Evolutionary conservation across 2,113 vertebrate genomes (phyloP).

Genomic region (mouse (Mus musculus)): DNA sequence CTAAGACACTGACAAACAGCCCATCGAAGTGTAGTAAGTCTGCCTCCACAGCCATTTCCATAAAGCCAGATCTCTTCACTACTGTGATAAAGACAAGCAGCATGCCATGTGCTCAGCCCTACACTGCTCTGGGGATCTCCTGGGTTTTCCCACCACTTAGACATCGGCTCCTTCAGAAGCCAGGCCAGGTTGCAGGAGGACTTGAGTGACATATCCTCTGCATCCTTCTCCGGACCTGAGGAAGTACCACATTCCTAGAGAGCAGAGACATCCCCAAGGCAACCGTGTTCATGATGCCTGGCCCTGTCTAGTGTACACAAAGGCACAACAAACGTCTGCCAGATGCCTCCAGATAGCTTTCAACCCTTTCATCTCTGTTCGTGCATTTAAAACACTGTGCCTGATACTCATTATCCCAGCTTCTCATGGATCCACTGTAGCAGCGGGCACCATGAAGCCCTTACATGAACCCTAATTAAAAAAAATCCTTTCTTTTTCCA

Average conservation of each 20-base stretch:
- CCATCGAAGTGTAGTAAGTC: background rate
- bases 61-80: background rate
- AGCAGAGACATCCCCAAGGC: background rate
- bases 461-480: constrained; percentile 3
- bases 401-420: constrained; percentile 7
- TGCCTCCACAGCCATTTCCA: background rate
- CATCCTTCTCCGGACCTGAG: background rate
- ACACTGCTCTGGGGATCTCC: background rate
- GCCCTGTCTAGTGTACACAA: constrained; percentile 2
- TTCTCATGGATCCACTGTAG: background rate
- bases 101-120: background rate
- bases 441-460: background rate
- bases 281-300: background rate
- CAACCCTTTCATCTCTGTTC: constrained; percentile 19
- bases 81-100: background rate
- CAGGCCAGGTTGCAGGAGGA: background rate
- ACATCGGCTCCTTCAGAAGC: background rate
- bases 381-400: background rate
- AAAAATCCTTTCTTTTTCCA: background rate
- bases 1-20: background rate
- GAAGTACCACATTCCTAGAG: background rate
- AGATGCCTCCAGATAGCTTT: constrained; percentile 4
- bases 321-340: background rate
- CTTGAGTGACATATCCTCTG: no score
- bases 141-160: background rate